These are phyloP conservation scores for Pharmacophagus antenor DNA, from an alignment of 2,888 invertebrate genomes.

Conservation along the genomic window DNA sequence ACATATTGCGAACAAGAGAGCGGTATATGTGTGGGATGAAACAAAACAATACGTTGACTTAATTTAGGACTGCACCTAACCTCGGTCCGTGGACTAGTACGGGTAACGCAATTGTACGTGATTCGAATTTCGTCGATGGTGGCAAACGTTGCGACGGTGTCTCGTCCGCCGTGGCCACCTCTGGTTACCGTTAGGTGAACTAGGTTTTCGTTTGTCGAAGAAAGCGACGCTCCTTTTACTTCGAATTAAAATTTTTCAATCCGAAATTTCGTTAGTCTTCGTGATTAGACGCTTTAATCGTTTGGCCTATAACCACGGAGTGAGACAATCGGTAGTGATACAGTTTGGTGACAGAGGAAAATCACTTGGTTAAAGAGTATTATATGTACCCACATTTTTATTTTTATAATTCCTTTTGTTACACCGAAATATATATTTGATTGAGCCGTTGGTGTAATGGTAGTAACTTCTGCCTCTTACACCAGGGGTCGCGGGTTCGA, in stretches of 20 bases:
- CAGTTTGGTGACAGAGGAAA: too few relatives aligned
- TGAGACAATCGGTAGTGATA: too few relatives aligned
- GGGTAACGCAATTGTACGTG: slow-evolving; percentile 22
- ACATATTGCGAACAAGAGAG: not conserved
- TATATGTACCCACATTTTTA: too few relatives aligned
- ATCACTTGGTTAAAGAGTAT: too few relatives aligned
- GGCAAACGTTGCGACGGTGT: slow-evolving; percentile 17
- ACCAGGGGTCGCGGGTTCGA: too few relatives aligned
- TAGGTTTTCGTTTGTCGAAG: slow-evolving; percentile 1
- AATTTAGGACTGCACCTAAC: slow-evolving; percentile 24
- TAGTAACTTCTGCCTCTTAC: too few relatives aligned
- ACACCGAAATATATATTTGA: too few relatives aligned
- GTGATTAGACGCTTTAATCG: too few relatives aligned
- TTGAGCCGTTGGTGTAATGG: too few relatives aligned
- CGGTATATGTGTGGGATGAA: not conserved
- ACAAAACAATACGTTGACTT: slow-evolving; percentile 6
- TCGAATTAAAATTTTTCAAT: not conserved
- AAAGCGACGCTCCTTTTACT: slow-evolving; percentile 2
- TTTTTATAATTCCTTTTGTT: too few relatives aligned
- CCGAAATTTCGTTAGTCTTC: too few relatives aligned
- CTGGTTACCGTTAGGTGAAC: slow-evolving; percentile 20
- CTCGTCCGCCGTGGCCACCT: slow-evolving; percentile 12
- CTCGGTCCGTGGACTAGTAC: slow-evolving; percentile 21
- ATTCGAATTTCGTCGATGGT: slow-evolving; percentile 8
- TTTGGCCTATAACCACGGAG: too few relatives aligned